Conservation (phyloP, 2,113 vertebrate species). For the Myotis yumanensis region DNA sequence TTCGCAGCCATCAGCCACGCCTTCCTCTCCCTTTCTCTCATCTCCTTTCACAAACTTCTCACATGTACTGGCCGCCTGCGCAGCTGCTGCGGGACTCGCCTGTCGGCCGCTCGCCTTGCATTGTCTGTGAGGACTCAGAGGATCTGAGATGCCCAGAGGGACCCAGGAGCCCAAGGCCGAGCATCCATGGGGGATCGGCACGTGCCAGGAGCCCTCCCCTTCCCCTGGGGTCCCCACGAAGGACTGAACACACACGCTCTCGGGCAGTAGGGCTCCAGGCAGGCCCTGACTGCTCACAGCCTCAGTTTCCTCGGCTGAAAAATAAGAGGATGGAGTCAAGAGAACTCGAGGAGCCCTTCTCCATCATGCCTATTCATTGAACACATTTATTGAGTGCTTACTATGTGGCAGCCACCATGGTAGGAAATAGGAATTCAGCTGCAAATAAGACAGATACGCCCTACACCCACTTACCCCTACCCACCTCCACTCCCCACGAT, state of each 20-base stretch:
- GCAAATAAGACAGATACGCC: not conserved
- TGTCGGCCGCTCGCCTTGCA: conserved; percentile 52
- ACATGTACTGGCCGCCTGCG: conserved; percentile 72
- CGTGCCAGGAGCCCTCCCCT: not conserved
- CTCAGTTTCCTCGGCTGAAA: conserved; percentile 35
- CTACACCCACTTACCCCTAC: not conserved
- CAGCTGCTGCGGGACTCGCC: conserved; percentile 73
- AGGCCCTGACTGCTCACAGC: not conserved
- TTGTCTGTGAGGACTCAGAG: not conserved
- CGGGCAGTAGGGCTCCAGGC: not conserved
- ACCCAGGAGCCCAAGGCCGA: not conserved
- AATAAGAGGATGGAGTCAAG: not conserved
- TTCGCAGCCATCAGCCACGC: not conserved
- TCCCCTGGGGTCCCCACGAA: accelerated
- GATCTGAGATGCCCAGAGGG: conserved; percentile 76
- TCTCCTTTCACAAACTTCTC: conserved; percentile 77
- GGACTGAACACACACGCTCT: accelerated
- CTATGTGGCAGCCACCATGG: not conserved
- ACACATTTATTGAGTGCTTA: not conserved
- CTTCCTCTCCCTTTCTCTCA: conserved; percentile 56
- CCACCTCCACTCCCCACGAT: not conserved
- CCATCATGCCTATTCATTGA: not conserved
- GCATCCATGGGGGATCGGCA: not conserved
- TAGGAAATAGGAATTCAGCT: not conserved
- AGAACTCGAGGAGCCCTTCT: not conserved